Evolutionary conservation across 2,888 invertebrate genomes (phyloP).

Genomic region (Germaria angustata): DNA sequence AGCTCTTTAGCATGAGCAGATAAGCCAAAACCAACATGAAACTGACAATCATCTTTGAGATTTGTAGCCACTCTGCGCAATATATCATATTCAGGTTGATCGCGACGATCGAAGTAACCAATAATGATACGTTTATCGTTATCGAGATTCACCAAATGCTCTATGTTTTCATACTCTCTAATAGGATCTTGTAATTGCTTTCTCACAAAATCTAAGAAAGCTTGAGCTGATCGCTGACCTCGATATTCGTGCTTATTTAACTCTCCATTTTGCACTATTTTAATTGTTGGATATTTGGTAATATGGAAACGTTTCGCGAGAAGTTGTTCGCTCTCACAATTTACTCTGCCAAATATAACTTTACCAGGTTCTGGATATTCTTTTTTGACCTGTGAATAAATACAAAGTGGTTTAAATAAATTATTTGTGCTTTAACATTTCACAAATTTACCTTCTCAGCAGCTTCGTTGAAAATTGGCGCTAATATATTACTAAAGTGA

Average conservation of each 20-base stretch:
- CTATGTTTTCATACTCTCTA: constrained; percentile 86
- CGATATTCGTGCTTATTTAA: constrained; percentile 94
- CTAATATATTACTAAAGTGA: constrained; percentile 97
- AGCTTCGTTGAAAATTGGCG: constrained; percentile 98
- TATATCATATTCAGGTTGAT: constrained; percentile 89
- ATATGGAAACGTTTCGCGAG: constrained; percentile 96
- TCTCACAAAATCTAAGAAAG: constrained; percentile 92
- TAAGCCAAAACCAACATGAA: constrained; percentile 94
- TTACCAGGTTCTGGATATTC: constrained; percentile 90
- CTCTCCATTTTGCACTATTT: constrained; percentile 94
- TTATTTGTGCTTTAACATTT: neutral
- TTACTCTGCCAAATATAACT: constrained; percentile 97
- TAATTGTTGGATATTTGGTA: constrained; percentile 98
- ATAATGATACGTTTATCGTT: constrained; percentile 92
- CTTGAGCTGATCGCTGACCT: constrained; percentile 93
- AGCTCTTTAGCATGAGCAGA: constrained; percentile 92
- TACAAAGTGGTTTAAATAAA: neutral
- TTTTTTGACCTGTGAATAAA: constrained; percentile 79
- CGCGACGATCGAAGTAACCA: constrained; percentile 91
- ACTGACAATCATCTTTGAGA: constrained; percentile 96
- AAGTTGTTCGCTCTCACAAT: constrained; percentile 94
- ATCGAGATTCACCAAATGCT: constrained; percentile 87
- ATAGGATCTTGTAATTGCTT: constrained; percentile 94
- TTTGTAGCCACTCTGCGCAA: constrained; percentile 91
- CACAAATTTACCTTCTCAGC: constrained; percentile 86